Evolutionary conservation across 2,888 invertebrate genomes (phyloP).

Genomic region (Ophioninae sp.): DNA sequence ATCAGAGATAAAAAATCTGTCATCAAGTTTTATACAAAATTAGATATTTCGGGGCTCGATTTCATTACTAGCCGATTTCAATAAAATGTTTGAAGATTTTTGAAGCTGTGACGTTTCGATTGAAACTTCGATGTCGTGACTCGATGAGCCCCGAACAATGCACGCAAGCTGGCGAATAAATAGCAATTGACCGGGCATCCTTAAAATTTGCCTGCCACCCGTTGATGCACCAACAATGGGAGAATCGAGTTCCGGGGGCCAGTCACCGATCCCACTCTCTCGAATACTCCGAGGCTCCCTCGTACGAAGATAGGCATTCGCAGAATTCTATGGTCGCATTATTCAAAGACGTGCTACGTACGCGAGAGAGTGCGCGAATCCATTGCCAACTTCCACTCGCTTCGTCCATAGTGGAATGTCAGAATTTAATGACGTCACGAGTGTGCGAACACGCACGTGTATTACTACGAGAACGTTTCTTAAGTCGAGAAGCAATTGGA

Average conservation of each 20-base stretch:
- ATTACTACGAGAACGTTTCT: slow-evolving; percentile 21
- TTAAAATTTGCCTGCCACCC: slow-evolving; percentile 25
- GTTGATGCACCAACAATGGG: slow-evolving; percentile 48
- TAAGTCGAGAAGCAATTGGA: slow-evolving; percentile 57
- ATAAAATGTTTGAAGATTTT: background rate
- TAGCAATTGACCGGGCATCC: slow-evolving; percentile 43
- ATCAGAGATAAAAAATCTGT: no score
- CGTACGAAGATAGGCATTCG: slow-evolving; percentile 52
- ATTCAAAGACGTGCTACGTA: slow-evolving; percentile 45
- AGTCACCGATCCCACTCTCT: slow-evolving; percentile 29
- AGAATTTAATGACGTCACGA: slow-evolving; percentile 72
- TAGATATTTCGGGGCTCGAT: no score
- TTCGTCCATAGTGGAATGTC: slow-evolving; percentile 69
- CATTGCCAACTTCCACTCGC: slow-evolving; percentile 52
- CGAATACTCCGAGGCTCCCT: background rate
- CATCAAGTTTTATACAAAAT: no score
- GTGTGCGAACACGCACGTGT: slow-evolving; percentile 59
- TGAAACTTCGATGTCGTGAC: background rate
- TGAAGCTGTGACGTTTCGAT: background rate
- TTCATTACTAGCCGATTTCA: background rate
- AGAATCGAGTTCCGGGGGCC: slow-evolving; percentile 48
- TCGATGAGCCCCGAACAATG: background rate
- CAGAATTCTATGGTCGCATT: slow-evolving; percentile 65
- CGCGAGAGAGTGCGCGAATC: slow-evolving; percentile 46
- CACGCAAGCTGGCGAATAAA: slow-evolving; percentile 6